Evolutionary conservation across 2,888 invertebrate species (phyloP), one percentile per base, ranked within the genome.

Genomic region (Uloborus plumipes): DNA sequence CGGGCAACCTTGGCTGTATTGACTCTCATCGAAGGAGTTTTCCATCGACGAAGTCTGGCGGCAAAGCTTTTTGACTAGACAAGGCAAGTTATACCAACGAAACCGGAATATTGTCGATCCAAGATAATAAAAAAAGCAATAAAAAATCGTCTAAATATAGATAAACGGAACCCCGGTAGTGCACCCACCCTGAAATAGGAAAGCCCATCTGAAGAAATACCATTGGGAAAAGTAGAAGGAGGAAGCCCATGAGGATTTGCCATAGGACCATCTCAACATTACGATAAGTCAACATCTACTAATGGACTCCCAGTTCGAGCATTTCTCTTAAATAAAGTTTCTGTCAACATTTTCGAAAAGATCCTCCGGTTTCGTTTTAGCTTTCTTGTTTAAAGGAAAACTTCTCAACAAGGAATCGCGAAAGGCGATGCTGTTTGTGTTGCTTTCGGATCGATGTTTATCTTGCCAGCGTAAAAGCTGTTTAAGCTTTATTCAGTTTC

Each of bases 251-350:
- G 55, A 70, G 70, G 62, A 70, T 62, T 58, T 65, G 53, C 80
- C 81, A 31, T n/a, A 53, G 71, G 75, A 76, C 53, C 67, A 53
- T 66, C 64, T 64, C 62, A 65, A 62, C 75, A 75, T 76, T 82
- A 76, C 65, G 82, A 76, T 76, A 82, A 82, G 76, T 82, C 82
- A 82, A 82, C 67, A 82, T 58, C 75, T 65, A 61, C 76, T 82
- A 82, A 82, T 82, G 82, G 82, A 82, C 75, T 82, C 72, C 64
- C 65, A 61, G 70, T 59, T 64, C 65, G 59, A 65, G 70, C 71
- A 65, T 82, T 74, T 81, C 81, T 72, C 76, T 82, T 82, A 82
- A 82, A 82, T 82, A 82, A 82, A 82, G 75, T 82, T 82, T 76
- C 75, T 82, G 82, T 82, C 82, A 82, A 82, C 82, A 82, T 71